phyloP scores from a whole-genome alignment of 2,888 invertebrate species.

The Macrophya alboannulata region DNA sequence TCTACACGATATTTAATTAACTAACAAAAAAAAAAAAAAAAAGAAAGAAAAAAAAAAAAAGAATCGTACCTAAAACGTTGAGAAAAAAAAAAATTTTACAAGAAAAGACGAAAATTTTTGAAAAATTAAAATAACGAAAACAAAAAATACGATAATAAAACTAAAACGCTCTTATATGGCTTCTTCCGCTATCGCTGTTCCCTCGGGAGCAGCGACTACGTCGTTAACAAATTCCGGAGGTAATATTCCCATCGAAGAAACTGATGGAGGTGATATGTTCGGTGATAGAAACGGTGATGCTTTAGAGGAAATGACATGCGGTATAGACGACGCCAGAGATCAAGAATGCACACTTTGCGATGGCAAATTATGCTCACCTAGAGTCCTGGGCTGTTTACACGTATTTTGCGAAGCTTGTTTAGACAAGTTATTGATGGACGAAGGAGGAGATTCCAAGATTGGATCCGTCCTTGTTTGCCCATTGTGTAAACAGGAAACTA shows the following conservation, averaged over 20 bases:
- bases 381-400: constrained; percentile 96
- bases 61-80: not conserved
- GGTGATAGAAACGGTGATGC: constrained; percentile 68
- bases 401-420: constrained; percentile 97
- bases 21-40: not conserved
- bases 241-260: constrained; percentile 67
- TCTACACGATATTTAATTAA: not conserved
- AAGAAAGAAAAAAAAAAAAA: not conserved
- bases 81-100: constrained; percentile 2
- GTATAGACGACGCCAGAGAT: constrained; percentile 59
- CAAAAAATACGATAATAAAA: not conserved
- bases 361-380: constrained; percentile 90
- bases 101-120: not conserved
- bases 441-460: constrained; percentile 86
- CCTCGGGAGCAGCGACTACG: constrained; percentile 69
- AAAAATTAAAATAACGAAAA: not conserved
- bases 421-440: constrained; percentile 89
- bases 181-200: constrained; percentile 75
- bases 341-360: constrained; percentile 80
- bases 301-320: constrained; percentile 52
- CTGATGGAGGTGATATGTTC: constrained; percentile 70
- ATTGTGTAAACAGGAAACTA: constrained; percentile 92
- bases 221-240: constrained; percentile 59
- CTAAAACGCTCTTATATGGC: constrained; percentile 70
- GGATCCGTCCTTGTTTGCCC: constrained; percentile 88